Base-by-base conservation (phyloP, 2,113 vertebrate genomes). In the Plecturocebus donacophilus region DNA sequence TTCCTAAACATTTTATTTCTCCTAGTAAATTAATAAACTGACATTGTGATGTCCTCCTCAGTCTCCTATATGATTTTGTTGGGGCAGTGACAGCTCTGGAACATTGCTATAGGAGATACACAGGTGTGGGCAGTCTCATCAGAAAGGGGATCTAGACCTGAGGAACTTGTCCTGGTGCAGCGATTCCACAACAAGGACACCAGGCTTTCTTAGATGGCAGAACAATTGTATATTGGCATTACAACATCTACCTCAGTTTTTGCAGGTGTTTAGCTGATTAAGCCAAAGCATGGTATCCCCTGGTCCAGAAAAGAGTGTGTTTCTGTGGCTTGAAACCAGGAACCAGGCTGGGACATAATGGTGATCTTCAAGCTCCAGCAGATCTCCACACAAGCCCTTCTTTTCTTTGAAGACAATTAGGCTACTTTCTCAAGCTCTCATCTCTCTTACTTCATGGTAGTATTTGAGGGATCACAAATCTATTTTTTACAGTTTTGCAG, bases 311-410 rank as follows among this genome's bases (percentile, higher is more conserved):
- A 87, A 89, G 2, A 73, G 14, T 81, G 58, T 73, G 25, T 94
- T 95, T 80, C 88, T 90, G 14, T 96, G 80, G 47, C n/a, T 90
- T 77, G 81, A 96, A 94, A 89, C 16, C 16, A 30, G 47, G 45
- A 86, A 49, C 45, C 38, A 85, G 25, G 61, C 79, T 68, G 9
- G 81, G 30, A 73, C 27, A 38, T 38, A 84, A 6, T 10, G 54
- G n/a, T 68, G 32, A 54, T 56, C 94, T 90, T 84, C 5, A 64
- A 68, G 45, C 5, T 80, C 81, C 38, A 75, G 21, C 30, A 61
- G 40, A 64, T 81, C 13, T 87, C 73, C 58, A 79, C 11, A 61
- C 35, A 76, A 76, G 23, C 7, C 17, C 49, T 19, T 8, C 58
- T 66, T 89, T 94, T 32, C 42, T 85, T 9, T 52, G 66, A 93